Evolutionary conservation across 2,888 invertebrate species (phyloP).

Genomic region (Hyles lineata): DNA sequence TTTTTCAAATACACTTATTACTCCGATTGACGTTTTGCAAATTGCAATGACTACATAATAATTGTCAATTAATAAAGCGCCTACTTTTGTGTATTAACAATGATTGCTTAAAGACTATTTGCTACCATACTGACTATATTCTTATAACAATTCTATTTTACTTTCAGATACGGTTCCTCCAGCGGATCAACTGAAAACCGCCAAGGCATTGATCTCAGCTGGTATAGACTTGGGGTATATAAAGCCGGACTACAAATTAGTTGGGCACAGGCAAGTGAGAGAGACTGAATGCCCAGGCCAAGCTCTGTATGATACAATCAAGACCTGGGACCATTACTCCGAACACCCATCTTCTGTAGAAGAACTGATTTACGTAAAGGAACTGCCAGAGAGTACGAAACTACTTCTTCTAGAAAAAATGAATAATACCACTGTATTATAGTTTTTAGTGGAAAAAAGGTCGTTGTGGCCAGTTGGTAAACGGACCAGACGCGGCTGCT

Average conservation of each 20-base stretch:
- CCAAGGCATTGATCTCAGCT: constrained; percentile 84
- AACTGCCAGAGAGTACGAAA: constrained; percentile 47
- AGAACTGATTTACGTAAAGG: constrained; percentile 54
- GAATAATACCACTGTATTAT: constrained; percentile 9
- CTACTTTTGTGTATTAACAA: background rate
- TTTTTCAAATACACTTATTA: too few relatives aligned
- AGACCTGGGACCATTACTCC: constrained; percentile 85
- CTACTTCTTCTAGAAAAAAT: constrained; percentile 21
- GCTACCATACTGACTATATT: background rate
- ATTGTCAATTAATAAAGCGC: background rate
- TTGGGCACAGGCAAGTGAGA: constrained; percentile 60
- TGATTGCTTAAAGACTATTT: background rate
- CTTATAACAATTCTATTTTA: too few relatives aligned
- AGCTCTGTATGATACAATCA: constrained; percentile 84
- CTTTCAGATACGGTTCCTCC: constrained; percentile 84
- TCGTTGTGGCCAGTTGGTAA: too few relatives aligned
- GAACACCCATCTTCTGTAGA: constrained; percentile 53
- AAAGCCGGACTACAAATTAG: constrained; percentile 54
- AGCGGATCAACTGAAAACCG: constrained; percentile 82
- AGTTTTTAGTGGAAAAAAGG: background rate
- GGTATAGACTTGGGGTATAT: constrained; percentile 87
- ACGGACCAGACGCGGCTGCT: too few relatives aligned
- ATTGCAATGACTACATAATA: too few relatives aligned
- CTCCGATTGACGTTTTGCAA: too few relatives aligned
- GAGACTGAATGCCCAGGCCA: constrained; percentile 88